Evolutionary conservation across 2,797 vertebrate species (phyloP), one percentile per base, ranked within the genome.

Genomic region (Fistularia tabacaria): DNA sequence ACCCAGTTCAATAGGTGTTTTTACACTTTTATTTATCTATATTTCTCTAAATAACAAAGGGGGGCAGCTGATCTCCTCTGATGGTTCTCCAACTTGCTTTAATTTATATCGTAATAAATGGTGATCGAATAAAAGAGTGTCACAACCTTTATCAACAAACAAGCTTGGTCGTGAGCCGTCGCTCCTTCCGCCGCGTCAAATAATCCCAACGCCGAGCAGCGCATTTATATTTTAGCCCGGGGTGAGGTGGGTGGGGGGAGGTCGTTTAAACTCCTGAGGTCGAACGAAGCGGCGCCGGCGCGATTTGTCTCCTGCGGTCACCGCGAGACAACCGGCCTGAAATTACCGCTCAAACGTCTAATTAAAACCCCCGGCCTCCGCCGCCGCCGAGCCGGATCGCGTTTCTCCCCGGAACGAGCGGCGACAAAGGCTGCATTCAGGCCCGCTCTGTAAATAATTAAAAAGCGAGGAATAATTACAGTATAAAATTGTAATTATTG

Each of bases 401-500:
- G 86, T 90, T 90, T 91, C 88, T 25, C 76, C 64, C 73, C 63
- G 55, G 74, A 77, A 88, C 85, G 75, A 69, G 82, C 77, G 46
- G 73, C 77, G 87, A 89, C 87, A 87, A 88, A 76, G 86, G 82
- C 72, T 62, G 76, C 87, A 84, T 89, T 89, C 88, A 88, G 48
- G 82, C 77, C 78, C 77, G 80, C 73, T 75, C 85, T 85, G 85
- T 93, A 82, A 93, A 95, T 96, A 94, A 95, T 95, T 93, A 90
- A 94, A 85, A 92, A 78, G 85, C 89, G 85, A 89, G 82, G 90
- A 92, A 94, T 95, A 97, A 96, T 97, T 94, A 95, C 92, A 92
- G 91, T 91, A 86, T 82, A 90, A 89, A 89, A 90, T 91, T 93
- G 93, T 94, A 91, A 93, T 95, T 94, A 87, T 82, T 87, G 90